Percentiles rank a stretch among this genome's conserved stretches.
Conservation (phyloP, 2,113 vertebrate genomes). For the Propithecus coquereli region DNA sequence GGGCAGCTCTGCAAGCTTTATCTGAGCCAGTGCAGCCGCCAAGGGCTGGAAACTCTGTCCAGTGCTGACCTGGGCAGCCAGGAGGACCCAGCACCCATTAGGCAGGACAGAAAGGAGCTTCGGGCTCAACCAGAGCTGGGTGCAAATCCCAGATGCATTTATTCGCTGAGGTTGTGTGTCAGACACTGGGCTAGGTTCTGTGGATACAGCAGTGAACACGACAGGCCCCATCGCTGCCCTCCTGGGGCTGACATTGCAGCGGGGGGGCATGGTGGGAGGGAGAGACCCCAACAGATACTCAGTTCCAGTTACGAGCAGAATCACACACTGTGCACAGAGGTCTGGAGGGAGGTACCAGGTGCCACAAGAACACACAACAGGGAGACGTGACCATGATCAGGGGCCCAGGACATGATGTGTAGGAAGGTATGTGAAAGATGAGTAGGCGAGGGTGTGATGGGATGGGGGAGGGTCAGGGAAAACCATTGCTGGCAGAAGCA, state of each 20-base stretch:
- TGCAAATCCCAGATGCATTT: background rate
- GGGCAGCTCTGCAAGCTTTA: background rate
- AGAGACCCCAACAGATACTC: background rate
- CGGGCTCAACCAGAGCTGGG: background rate
- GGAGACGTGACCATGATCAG: background rate
- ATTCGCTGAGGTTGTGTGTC: background rate
- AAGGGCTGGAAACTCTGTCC: background rate
- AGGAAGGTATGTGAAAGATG: background rate
- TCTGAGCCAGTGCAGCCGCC: background rate
- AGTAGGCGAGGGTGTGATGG: background rate
- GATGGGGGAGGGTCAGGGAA: background rate
- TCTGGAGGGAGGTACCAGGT: background rate
- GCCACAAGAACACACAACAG: background rate
- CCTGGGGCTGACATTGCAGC: background rate
- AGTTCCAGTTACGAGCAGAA: background rate
- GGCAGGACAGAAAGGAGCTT: background rate
- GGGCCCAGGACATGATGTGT: background rate
- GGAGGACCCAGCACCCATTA: background rate
- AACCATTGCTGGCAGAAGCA: background rate
- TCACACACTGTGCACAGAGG: background rate
- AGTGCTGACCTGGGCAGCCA: background rate
- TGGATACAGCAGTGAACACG: background rate
- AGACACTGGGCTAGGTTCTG: background rate
- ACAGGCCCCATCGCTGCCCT: background rate
- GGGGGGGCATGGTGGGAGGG: background rate